A percentile compares a stretch with the other conserved stretches of the same genome.
phyloP scores from a whole-genome alignment of 2,113 vertebrate species.

The Pholis gunnellus region DNA sequence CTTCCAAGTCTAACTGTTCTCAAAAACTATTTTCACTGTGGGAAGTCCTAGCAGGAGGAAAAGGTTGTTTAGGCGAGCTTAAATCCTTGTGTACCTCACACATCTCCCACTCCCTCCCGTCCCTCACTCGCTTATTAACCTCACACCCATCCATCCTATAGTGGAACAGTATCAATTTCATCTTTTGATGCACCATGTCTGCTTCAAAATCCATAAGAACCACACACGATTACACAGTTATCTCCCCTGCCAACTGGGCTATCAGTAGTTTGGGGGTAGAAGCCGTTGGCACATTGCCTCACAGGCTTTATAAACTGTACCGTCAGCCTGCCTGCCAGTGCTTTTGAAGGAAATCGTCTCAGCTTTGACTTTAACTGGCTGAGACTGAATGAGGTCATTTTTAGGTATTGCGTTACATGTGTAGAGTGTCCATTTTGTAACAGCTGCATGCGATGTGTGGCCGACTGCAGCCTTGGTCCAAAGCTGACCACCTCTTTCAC shows the following conservation, averaged over 20 bases:
- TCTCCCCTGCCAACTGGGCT: conserved; percentile 52
- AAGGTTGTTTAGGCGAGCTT: background rate
- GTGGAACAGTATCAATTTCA: conserved; percentile 63
- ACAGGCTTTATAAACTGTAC: conserved; percentile 30
- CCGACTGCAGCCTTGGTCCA: conserved; percentile 46
- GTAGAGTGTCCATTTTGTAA: conserved; percentile 73
- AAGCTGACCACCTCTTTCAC: conserved; percentile 60
- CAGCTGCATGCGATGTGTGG: conserved; percentile 75
- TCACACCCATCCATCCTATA: conserved; percentile 14
- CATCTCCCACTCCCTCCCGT: background rate
- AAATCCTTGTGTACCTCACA: conserved; percentile 32
- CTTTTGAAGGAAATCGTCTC: conserved; percentile 60
- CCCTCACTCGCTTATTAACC: background rate
- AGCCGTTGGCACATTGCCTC: conserved; percentile 47
- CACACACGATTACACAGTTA: conserved; percentile 49
- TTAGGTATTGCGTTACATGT: conserved; percentile 69
- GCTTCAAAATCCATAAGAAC: conserved; percentile 57
- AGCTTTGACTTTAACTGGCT: conserved; percentile 68
- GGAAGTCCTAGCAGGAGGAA: conserved; percentile 19
- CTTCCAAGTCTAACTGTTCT: background rate
- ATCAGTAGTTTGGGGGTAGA: conserved; percentile 42
- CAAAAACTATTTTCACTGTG: conserved; percentile 6
- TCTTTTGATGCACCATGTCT: conserved; percentile 60
- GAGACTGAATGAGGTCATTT: conserved; percentile 71
- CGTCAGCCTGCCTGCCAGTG: conserved; percentile 33